Evolutionary conservation across 2,797 vertebrate genomes (phyloP).

Genomic region (Sebastes matsubarae): DNA sequence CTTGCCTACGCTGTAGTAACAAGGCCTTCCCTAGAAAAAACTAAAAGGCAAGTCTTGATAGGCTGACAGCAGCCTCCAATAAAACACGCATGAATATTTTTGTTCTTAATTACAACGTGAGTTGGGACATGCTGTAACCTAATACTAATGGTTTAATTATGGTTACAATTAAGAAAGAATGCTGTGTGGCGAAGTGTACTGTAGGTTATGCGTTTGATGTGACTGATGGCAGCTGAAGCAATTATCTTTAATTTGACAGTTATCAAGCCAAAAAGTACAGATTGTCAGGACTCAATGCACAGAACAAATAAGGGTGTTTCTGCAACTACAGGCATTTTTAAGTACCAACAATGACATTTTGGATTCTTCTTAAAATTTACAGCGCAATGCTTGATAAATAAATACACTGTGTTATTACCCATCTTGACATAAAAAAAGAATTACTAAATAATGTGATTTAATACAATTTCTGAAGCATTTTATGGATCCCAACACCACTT

Average conservation of each 20-base stretch:
- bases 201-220: background rate
- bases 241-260: background rate
- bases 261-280: background rate
- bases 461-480: too few relatives aligned
- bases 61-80: conserved; percentile 10
- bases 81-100: background rate
- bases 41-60: background rate
- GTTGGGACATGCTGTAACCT: background rate
- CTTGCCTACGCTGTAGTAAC: conserved; percentile 30
- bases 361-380: rapidly evolving
- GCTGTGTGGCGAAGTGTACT: background rate
- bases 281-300: background rate
- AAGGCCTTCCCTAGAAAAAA: background rate
- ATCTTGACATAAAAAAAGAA: too few relatives aligned
- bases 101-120: conserved; percentile 12
- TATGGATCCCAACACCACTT: too few relatives aligned
- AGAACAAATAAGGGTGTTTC: background rate
- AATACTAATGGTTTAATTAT: conserved; percentile 11
- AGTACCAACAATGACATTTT: too few relatives aligned
- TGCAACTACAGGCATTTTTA: too few relatives aligned
- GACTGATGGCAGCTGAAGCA: background rate
- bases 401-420: too few relatives aligned
- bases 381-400: too few relatives aligned
- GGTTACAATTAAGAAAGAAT: conserved; percentile 12
- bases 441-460: too few relatives aligned